Conservation (phyloP, 1,140 invertebrate species). For the Papilio aristodemus region DNA sequence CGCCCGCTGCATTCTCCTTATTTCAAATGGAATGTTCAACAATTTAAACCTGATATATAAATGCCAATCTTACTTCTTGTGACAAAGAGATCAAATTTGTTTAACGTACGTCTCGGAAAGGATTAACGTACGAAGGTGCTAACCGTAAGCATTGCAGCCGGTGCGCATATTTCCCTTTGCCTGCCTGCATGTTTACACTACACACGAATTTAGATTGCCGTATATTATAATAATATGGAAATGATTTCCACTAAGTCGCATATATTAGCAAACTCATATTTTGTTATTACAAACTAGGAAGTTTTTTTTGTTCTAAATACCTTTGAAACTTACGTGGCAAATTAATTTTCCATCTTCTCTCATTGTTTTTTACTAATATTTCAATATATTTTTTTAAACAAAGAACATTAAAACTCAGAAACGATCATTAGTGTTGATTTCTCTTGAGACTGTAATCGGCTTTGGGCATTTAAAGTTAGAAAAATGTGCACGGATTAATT, state of each 20-base stretch:
- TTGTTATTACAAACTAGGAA: too few species aligned
- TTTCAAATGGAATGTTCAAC: constrained; percentile 10
- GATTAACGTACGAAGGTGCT: constrained; percentile 16
- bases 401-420: neutral
- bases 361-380: too few species aligned
- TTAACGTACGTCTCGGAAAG: neutral
- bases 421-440: neutral
- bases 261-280: neutral
- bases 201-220: constrained; percentile 16
- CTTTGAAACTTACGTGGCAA: too few species aligned
- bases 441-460: neutral
- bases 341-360: too few species aligned
- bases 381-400: too few species aligned
- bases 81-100: neutral
- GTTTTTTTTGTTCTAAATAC: too few species aligned
- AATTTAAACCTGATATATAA: neutral
- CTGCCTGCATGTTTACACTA: constrained; percentile 6
- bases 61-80: neutral
- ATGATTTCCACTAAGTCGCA: neutral
- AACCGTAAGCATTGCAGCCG: constrained; percentile 4
- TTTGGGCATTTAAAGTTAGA: neutral
- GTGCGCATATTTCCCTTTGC: constrained; percentile 9
- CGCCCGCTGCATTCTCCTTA: constrained; percentile 11
- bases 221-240: constrained; percentile 10
- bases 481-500: neutral